Conservation (phyloP, 2,888 invertebrate genomes). For the Abrostola triplasia region DNA sequence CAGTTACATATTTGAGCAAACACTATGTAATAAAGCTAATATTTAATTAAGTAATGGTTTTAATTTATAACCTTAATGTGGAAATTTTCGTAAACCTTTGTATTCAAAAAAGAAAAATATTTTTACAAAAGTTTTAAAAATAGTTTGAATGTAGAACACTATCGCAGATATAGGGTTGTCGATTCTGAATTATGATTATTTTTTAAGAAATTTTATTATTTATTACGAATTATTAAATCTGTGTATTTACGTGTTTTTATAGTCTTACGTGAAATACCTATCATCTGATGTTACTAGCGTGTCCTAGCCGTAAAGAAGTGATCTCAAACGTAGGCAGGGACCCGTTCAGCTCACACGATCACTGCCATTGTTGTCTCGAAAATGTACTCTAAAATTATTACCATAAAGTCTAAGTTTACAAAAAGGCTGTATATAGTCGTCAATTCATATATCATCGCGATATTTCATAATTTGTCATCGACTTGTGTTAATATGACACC, state of each 20-base stretch:
- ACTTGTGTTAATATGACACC: constrained; percentile 49
- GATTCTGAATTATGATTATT: constrained; percentile 16
- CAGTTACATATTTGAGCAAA: constrained; percentile 34
- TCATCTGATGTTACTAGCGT: constrained; percentile 60
- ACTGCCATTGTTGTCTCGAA: constrained; percentile 77
- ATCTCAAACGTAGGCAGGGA: constrained; percentile 78
- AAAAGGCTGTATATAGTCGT: constrained; percentile 61
- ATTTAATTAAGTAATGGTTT: constrained; percentile 24
- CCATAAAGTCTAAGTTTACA: constrained; percentile 59
- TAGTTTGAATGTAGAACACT: constrained; percentile 28
- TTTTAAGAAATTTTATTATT: constrained; percentile 48
- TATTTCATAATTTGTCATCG: constrained; percentile 45
- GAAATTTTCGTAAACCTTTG: background rate
- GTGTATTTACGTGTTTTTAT: constrained; percentile 56
- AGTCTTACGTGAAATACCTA: constrained; percentile 56
- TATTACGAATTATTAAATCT: constrained; percentile 52
- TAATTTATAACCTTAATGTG: constrained; percentile 3
- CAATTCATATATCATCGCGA: constrained; percentile 48
- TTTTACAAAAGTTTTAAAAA: constrained; percentile 9
- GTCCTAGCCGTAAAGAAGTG: constrained; percentile 77
- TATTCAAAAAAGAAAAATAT: background rate
- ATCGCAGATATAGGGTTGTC: constrained; percentile 29
- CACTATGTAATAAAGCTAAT: constrained; percentile 29
- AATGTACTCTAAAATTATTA: constrained; percentile 60
- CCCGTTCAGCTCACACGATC: constrained; percentile 62